phyloP scores from a whole-genome alignment of 2,888 invertebrate genomes.

The Cephus sareptanus region DNA sequence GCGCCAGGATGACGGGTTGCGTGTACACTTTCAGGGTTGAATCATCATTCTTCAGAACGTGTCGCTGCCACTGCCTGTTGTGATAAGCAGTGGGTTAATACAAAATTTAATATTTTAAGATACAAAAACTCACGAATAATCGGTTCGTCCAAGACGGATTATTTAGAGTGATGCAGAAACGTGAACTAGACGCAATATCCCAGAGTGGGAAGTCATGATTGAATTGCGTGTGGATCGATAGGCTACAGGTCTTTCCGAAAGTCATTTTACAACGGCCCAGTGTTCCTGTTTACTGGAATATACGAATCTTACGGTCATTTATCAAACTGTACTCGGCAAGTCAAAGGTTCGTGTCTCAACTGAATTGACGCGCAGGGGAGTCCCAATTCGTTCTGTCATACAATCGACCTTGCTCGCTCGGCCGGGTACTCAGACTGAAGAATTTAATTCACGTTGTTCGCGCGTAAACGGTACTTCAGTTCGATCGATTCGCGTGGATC shows the following conservation, averaged over 20 bases:
- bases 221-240: neutral
- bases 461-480: too few relatives aligned
- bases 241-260: neutral
- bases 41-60: conserved; percentile 23
- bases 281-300: too few relatives aligned
- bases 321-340: too few relatives aligned
- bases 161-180: neutral
- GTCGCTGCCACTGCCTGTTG: neutral
- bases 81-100: neutral
- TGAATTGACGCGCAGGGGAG: too few relatives aligned
- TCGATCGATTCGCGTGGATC: too few relatives aligned
- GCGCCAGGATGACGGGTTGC: conserved; percentile 52
- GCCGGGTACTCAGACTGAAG: too few relatives aligned
- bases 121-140: neutral
- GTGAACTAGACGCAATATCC: neutral
- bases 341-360: too few relatives aligned
- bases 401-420: too few relatives aligned
- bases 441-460: too few relatives aligned
- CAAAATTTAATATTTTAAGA: neutral
- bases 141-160: neutral
- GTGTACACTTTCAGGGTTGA: conserved; percentile 16
- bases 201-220: neutral
- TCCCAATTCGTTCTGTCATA: too few relatives aligned
- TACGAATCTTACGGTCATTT: too few relatives aligned
- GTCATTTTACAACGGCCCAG: neutral